These are phyloP conservation scores for Phymastichus coffea DNA, from an alignment of 1,140 invertebrate species.

Conservation along the genomic window DNA sequence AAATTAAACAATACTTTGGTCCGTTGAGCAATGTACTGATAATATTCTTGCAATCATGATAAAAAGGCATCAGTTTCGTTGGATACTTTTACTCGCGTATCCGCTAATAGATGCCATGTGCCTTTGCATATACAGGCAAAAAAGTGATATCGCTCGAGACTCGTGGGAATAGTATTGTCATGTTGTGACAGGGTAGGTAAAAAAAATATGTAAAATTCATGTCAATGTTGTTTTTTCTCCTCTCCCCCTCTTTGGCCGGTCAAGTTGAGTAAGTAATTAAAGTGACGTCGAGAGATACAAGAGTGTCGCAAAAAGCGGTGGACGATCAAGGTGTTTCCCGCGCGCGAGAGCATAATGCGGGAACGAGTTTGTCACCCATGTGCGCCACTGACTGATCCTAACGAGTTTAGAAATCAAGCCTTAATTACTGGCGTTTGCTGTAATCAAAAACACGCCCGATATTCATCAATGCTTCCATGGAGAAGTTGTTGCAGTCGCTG, in stretches of 20 bases:
- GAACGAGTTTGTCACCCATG: conserved; percentile 23
- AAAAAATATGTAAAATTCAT: conserved; percentile 24
- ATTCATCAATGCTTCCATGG: too few relatives aligned
- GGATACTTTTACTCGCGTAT: too few relatives aligned
- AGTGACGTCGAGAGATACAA: conserved; percentile 2
- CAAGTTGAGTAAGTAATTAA: conserved; percentile 28
- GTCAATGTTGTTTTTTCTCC: too few relatives aligned
- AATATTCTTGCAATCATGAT: too few relatives aligned
- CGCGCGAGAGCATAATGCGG: conserved; percentile 5
- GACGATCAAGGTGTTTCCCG: conserved; percentile 20
- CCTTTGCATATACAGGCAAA: too few relatives aligned
- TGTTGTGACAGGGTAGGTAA: not conserved
- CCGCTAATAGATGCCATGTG: too few relatives aligned
- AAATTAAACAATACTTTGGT: not conserved
- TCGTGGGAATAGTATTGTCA: conserved; percentile 16
- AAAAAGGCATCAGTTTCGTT: too few relatives aligned
- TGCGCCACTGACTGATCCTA: conserved; percentile 11
- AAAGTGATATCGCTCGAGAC: too few relatives aligned
- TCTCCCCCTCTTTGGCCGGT: too few relatives aligned
- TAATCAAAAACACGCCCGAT: too few relatives aligned
- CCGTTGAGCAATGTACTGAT: too few relatives aligned
- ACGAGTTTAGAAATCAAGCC: conserved; percentile 28
- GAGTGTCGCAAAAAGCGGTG: not conserved
- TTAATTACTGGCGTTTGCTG: conserved; percentile 18
- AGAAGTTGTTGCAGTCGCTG: too few relatives aligned